Conservation (phyloP, 1,140 invertebrate species). For the Anadara kagoshimensis region DNA sequence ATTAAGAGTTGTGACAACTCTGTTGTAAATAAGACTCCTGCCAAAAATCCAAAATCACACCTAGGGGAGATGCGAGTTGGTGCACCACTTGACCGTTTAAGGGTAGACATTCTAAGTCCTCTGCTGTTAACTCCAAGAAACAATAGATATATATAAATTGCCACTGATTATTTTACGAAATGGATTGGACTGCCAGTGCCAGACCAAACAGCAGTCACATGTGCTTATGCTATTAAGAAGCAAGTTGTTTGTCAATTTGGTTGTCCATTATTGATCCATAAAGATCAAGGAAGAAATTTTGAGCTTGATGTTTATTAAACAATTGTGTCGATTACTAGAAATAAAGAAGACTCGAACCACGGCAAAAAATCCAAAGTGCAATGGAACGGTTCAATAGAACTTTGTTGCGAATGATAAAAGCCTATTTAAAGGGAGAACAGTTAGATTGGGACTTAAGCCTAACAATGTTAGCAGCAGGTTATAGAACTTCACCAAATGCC, state of each 20-base stretch:
- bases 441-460: conserved; percentile 24
- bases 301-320: conserved; percentile 18
- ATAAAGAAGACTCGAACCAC: too few species aligned
- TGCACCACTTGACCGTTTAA: background rate
- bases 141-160: background rate
- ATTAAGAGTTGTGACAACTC: background rate
- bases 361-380: too few species aligned
- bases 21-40: background rate
- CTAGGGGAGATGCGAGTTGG: background rate
- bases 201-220: too few species aligned
- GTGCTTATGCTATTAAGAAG: too few species aligned
- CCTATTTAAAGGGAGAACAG: conserved; percentile 10
- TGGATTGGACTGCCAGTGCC: too few species aligned
- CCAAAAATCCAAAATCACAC: background rate
- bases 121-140: background rate
- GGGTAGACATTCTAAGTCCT: background rate
- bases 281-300: conserved; percentile 34
- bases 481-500: conserved; percentile 18
- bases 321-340: conserved; percentile 19
- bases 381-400: too few species aligned
- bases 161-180: too few species aligned
- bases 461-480: conserved; percentile 13
- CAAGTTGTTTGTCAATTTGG: conserved; percentile 26
- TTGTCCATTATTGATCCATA: conserved; percentile 29
- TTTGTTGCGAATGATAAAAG: too few species aligned